Base-by-base conservation (phyloP, 2,113 vertebrate species). In the Struthio camelus region DNA sequence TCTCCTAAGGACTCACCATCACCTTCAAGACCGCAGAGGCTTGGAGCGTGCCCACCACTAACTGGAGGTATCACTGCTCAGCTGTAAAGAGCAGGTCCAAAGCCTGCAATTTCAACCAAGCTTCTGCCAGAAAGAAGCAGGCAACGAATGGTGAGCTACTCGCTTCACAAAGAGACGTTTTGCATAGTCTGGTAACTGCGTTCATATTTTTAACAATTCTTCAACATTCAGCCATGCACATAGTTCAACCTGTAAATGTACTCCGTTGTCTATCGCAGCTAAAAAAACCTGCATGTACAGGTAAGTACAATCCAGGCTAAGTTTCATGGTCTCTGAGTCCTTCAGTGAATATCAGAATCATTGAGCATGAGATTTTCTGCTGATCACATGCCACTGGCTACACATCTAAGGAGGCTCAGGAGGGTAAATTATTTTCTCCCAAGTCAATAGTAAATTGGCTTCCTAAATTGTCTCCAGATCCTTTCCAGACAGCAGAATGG, bases 381-480 rank as follows among this genome's bases (percentile, higher is more conserved):
- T 65, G 95, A 95, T 93, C 92, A 79, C 61, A 48, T 28, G 90
- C 80, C 85, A 94, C 80, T 89, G 85, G 77, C 90, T 89, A 66
- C 38, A 89, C 90, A 96, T 84, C 92, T 81, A 89, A 93, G 69
- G 51, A 93, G 65, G 85, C 86, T 94, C 86, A 90, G 77, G 80
- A 96, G 88, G 85, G 92, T 80, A 96, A 95, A 93, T 84, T 34
- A 75, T 78, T 94, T 97, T 88, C 95, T 92, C 92, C 90, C 96
- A 94, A 96, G 96, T 96, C 88, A 94, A 10, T 79, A 89, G 94
- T 95, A 96, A 96, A 96, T 61, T 95, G 92, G 92, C 85, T 95
- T 86, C 88, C 88, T 86, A 97, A 96, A 96, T 94, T 94, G 88
- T 93, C 96, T 96, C 94, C 96, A 96, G 96, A 97, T 87, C 93